Conservation (phyloP, 2,888 invertebrate species). For the Mythimna loreyi region DNA sequence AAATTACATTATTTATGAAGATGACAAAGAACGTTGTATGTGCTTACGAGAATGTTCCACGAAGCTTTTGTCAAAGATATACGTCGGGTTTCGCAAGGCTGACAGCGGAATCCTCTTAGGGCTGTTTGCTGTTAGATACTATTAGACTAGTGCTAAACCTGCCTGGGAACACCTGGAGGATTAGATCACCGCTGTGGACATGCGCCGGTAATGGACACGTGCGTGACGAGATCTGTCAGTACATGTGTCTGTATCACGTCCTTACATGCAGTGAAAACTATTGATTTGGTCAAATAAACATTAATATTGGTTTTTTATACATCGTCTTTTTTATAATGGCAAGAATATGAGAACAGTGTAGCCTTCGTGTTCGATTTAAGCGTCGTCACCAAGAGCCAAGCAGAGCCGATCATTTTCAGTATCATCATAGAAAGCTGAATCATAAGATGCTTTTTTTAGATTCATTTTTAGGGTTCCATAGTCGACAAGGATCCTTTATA, state of each 20-base stretch:
- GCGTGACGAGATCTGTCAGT: constrained; percentile 5
- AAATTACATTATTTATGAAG: constrained; percentile 54
- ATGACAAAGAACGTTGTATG: constrained; percentile 16
- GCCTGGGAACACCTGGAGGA: constrained; percentile 8
- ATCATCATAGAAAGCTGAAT: too few relatives aligned
- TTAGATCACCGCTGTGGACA: constrained; percentile 5
- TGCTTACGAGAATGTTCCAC: not conserved
- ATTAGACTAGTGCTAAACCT: constrained; percentile 24
- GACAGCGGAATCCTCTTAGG: constrained; percentile 40
- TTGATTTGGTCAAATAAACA: not conserved
- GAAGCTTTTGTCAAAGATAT: constrained; percentile 8
- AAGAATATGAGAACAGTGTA: too few relatives aligned
- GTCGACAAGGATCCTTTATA: too few relatives aligned
- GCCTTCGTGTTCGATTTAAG: too few relatives aligned
- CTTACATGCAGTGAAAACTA: not conserved
- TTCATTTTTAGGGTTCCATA: too few relatives aligned
- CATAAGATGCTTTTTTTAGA: too few relatives aligned
- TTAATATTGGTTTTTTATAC: too few relatives aligned
- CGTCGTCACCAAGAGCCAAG: too few relatives aligned
- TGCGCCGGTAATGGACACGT: constrained; percentile 15
- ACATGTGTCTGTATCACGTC: not conserved
- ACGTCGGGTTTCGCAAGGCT: constrained; percentile 17
- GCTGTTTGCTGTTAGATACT: constrained; percentile 20
- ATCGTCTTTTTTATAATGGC: too few relatives aligned
- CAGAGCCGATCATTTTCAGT: too few relatives aligned